Conservation (phyloP, 1,140 invertebrate genomes). For the Brachionus manjavacas region DNA sequence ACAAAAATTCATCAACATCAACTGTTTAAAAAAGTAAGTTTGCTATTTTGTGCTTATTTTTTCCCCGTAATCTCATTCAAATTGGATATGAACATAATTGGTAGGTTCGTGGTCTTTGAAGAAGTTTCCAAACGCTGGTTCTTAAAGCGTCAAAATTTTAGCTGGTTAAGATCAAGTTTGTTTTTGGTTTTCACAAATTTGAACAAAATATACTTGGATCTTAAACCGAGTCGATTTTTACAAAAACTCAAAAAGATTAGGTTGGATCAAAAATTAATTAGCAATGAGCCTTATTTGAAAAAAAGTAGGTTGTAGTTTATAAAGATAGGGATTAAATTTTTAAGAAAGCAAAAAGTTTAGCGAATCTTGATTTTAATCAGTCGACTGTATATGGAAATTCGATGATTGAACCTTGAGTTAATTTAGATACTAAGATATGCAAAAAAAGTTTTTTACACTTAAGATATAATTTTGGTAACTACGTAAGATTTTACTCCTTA, state of each 20-base stretch:
- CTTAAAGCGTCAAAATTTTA: too few species aligned
- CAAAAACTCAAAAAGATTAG: background rate
- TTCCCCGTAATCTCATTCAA: too few species aligned
- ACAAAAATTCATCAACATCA: background rate
- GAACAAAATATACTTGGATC: background rate
- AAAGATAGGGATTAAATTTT: background rate
- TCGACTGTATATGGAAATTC: background rate
- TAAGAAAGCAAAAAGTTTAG: background rate
- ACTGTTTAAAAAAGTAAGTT: background rate
- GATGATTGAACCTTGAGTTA: background rate
- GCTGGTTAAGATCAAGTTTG: background rate
- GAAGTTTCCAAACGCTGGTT: too few species aligned
- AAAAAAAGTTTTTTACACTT: background rate
- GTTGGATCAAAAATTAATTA: background rate
- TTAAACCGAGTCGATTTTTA: background rate
- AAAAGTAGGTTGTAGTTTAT: background rate
- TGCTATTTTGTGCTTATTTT: background rate
- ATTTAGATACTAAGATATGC: background rate
- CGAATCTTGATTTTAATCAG: background rate
- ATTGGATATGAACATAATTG: too few species aligned
- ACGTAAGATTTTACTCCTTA: background rate
- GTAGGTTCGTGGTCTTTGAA: too few species aligned
- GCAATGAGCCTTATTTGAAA: background rate
- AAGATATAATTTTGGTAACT: background rate
- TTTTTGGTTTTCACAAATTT: background rate